A percentile compares a stretch with the other conserved stretches of the same genome.
phyloP scores from a whole-genome alignment of 1,140 invertebrate species.

The Adoxophyes honmai region DNA sequence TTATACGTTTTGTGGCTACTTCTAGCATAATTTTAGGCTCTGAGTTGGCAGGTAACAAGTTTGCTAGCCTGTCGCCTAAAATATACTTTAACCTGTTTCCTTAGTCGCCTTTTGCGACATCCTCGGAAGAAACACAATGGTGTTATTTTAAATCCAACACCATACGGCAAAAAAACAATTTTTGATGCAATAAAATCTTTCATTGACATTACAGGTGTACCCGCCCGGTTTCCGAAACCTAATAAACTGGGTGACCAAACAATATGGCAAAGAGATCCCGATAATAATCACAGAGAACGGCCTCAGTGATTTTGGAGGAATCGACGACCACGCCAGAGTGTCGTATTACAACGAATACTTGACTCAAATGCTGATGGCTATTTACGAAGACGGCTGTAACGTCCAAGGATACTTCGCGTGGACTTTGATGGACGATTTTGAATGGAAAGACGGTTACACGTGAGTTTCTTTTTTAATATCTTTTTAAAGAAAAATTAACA shows the following conservation, averaged over 20 bases:
- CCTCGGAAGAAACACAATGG: too few relatives aligned
- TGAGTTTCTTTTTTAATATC: conserved; percentile 36
- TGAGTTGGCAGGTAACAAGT: too few relatives aligned
- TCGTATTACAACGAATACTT: conserved; percentile 82
- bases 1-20: too few relatives aligned
- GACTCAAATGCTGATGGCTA: conserved; percentile 58
- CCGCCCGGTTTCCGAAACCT: conserved; percentile 83
- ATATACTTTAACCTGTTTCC: too few relatives aligned
- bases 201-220: conserved; percentile 65
- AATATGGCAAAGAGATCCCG: conserved; percentile 81
- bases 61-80: too few relatives aligned
- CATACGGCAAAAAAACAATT: too few relatives aligned
- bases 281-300: conserved; percentile 89
- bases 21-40: too few relatives aligned
- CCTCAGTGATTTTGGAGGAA: conserved; percentile 48
- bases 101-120: too few relatives aligned
- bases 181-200: neutral
- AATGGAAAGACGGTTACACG: conserved; percentile 79
- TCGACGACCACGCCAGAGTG: conserved; percentile 75
- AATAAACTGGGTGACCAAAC: conserved; percentile 83
- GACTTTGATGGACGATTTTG: conserved; percentile 87
- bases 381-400: conserved; percentile 81
- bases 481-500: too few relatives aligned
- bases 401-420: conserved; percentile 84
- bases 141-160: too few relatives aligned